A percentile compares a stretch with the other conserved stretches of the same genome.
phyloP scores from a whole-genome alignment of 2,888 invertebrate genomes.

The Lucinisca nassula region DNA sequence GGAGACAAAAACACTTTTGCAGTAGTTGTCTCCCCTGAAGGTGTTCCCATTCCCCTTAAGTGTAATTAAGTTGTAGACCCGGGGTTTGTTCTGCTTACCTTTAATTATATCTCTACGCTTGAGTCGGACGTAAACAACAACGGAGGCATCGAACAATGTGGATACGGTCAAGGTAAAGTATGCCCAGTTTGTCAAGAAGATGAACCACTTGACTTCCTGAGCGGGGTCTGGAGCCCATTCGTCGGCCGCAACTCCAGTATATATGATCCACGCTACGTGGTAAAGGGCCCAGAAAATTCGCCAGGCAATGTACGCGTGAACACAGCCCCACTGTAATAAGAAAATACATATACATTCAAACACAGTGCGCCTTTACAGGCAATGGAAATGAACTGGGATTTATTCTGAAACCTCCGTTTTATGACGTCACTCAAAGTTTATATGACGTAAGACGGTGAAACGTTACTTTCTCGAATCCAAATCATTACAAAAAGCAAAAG shows the following conservation, averaged over 20 bases:
- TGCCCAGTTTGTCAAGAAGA: constrained; percentile 79
- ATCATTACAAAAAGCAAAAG: no score
- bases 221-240: constrained; percentile 69
- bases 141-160: constrained; percentile 70
- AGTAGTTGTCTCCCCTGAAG: no score
- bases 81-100: constrained; percentile 61
- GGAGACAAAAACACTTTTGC: no score
- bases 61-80: no score
- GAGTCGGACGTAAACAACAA: constrained; percentile 60
- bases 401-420: no score
- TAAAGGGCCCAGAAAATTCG: constrained; percentile 73
- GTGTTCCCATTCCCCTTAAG: no score
- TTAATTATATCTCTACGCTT: constrained; percentile 64
- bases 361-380: no score
- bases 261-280: constrained; percentile 71
- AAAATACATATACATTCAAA: no score
- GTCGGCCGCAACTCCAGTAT: constrained; percentile 66
- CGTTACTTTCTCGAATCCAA: no score
- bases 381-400: no score
- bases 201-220: constrained; percentile 78
- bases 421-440: no score
- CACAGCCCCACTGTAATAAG: constrained; percentile 69
- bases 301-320: constrained; percentile 70
- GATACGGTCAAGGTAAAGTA: constrained; percentile 75
- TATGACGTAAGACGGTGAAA: no score